Evolutionary conservation across 2,888 invertebrate species (phyloP), one percentile per base, ranked within the genome.

Genomic region (Meteorus colon): DNA sequence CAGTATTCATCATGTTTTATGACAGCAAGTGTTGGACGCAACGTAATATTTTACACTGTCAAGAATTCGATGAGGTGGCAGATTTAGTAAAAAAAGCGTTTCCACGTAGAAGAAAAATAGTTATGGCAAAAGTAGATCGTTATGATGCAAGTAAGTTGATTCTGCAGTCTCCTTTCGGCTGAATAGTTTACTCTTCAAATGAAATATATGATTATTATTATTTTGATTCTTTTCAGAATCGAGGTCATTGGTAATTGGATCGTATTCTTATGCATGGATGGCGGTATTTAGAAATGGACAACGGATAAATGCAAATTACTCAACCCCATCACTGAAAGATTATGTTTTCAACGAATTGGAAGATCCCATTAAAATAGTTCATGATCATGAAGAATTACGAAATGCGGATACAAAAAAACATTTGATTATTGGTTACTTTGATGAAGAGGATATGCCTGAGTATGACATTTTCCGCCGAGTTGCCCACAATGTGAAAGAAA

Each of bases 211-310:
- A 34, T 34, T 2, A 8, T 34, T 34, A 4, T 34, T 34, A 2
- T 34, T 0, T 34, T 8, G 34, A 34, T 34, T 8, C 4, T 34
- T 4, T 34, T 34, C 8, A 34, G 34, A 34, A 4, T 1, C 34
- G 0, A 2, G 5, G 2, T 24, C 34, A 34, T 6, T 34, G 5
- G 34, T 0, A 2, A 34, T 34, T 34, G 8, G 8, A 4, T 34
- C 34, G 8, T 34, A 6, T 4, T 8, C 2, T 34, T 34, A 34
- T 34, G 34, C 34, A 34, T 34, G 1, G 5, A 90, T 99, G 75
- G 99, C 99, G 91, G 90, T 99, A 27, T 96, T 98, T 83, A 92
- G 96, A 71, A 97, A 97, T 92, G 97, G 97, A 0, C 94, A 96
- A 85, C 94, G 96, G n/a, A 93, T 95, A 16, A 97, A 97, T 87